Evolutionary conservation across 2,888 invertebrate species (phyloP).

Genomic region (Oscheius sp.): DNA sequence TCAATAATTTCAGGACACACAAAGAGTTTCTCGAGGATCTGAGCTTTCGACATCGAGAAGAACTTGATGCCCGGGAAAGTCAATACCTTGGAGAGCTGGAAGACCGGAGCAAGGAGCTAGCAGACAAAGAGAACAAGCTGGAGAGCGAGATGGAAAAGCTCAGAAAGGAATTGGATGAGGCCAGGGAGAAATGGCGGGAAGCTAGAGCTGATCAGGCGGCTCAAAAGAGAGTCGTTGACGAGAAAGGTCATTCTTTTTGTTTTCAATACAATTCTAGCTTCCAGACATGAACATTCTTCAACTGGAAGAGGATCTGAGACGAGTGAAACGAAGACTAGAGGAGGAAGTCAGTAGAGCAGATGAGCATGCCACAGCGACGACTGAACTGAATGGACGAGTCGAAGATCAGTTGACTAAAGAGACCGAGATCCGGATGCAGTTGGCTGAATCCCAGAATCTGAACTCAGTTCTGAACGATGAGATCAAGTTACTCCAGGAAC

Average conservation of each 20-base stretch:
- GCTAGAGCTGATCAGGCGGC: slow-evolving; percentile 44
- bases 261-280: not conserved
- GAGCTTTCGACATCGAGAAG: slow-evolving; percentile 52
- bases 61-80: slow-evolving; percentile 47
- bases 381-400: slow-evolving; percentile 41
- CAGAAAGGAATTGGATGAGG: slow-evolving; percentile 44
- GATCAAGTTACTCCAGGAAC: slow-evolving; percentile 31
- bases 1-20: slow-evolving; percentile 42
- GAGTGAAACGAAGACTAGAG: slow-evolving; percentile 40
- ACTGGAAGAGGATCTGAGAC: slow-evolving; percentile 43
- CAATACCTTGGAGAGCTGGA: slow-evolving; percentile 34
- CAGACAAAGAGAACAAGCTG: slow-evolving; percentile 27
- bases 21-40: slow-evolving; percentile 61
- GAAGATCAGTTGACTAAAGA: slow-evolving; percentile 50
- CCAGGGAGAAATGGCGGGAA: slow-evolving; percentile 41
- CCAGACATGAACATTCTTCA: slow-evolving; percentile 29
- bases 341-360: slow-evolving; percentile 41
- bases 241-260: slow-evolving; percentile 32
- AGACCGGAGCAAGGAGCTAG: slow-evolving; percentile 28
- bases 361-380: slow-evolving; percentile 43
- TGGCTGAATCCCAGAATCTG: slow-evolving; percentile 39
- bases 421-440: slow-evolving; percentile 44
- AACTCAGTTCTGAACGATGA: slow-evolving; percentile 32
- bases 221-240: slow-evolving; percentile 45
- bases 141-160: slow-evolving; percentile 41